phyloP scores from a whole-genome alignment of 64 coral and sea anemone species.

The Catalaphyllia jardinei region DNA sequence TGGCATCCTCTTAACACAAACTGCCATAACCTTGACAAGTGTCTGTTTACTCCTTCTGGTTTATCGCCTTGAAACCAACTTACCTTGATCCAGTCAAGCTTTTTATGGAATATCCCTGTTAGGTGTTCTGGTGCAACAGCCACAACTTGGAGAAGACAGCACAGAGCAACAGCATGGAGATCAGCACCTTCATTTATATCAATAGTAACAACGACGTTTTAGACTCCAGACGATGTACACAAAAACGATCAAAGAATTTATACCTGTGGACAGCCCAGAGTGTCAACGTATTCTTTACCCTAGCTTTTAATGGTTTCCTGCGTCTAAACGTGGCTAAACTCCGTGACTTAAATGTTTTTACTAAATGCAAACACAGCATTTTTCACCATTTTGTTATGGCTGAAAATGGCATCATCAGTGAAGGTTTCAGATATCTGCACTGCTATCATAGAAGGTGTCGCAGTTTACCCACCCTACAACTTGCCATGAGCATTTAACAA shows the following conservation, averaged over 20 bases:
- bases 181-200: slow-evolving; percentile 70
- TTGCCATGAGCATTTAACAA: slow-evolving; percentile 37
- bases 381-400: too few relatives aligned
- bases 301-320: too few relatives aligned
- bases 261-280: too few relatives aligned
- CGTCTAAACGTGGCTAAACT: too few relatives aligned
- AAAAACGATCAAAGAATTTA: background rate
- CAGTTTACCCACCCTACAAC: slow-evolving; percentile 14
- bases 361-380: too few relatives aligned
- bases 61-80: too few relatives aligned
- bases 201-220: background rate
- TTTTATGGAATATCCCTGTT: slow-evolving; percentile 61
- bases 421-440: slow-evolving; percentile 53
- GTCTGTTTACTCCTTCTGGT: too few relatives aligned
- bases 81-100: slow-evolving; percentile 91
- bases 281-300: too few relatives aligned
- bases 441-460: slow-evolving; percentile 12
- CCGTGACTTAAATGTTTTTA: too few relatives aligned
- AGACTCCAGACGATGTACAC: background rate
- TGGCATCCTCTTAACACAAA: too few relatives aligned
- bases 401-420: background rate
- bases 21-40: too few relatives aligned
- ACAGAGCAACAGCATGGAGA: slow-evolving; percentile 84
- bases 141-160: slow-evolving; percentile 77
- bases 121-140: slow-evolving; percentile 57